Evolutionary conservation across 2,113 vertebrate species (phyloP), one percentile per base, ranked within the genome.

Genomic region (Mellivora capensis): DNA sequence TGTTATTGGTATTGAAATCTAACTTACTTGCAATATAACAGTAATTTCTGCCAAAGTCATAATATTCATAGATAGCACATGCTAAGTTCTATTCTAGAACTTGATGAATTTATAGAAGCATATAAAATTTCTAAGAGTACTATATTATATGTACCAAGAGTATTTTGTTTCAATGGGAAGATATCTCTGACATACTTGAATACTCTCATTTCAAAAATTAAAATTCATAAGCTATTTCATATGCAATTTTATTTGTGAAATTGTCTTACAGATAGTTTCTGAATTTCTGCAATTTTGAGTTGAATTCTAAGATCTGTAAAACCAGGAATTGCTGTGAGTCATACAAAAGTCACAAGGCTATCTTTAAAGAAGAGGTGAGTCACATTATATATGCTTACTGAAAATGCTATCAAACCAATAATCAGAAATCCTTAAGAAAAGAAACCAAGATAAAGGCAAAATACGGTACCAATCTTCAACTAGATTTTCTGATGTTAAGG

Each of bases 21-120:
- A 95, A 89, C 18, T 94, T 92, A 52, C 87, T 39, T 79, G 34
- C 13, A 90, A 54, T 29, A 34, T 20, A 77, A 52, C 2, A 88
- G 37, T 27, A 81, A 92, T 88, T 92, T 87, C 49, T 59, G 15
- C 90, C 71, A 37, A 76, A 87, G 57, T 79, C 90, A 81, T 69
- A 84, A 59, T 87, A 86, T 77, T 87, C 13, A 86, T 69, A 90
- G 31, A 61, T 47, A 84, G 47, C 8, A 88, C 12, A 91, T 17
- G 83, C 31, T 31, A 80, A 67, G 71, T 94, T 90, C 77, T 93
- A 93, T 69, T 80, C 61, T 81, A 94, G 67, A 91, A 92, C 3
- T 59, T 79, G 17, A n/a, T 44, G n/a, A 44, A 90, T 44, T 84
- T 94, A 92, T 21, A 90, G 67, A 96, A 82, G 25, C 27, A 87